Conservation (phyloP, 2,113 vertebrate species). For the Apodemus speciosus region DNA sequence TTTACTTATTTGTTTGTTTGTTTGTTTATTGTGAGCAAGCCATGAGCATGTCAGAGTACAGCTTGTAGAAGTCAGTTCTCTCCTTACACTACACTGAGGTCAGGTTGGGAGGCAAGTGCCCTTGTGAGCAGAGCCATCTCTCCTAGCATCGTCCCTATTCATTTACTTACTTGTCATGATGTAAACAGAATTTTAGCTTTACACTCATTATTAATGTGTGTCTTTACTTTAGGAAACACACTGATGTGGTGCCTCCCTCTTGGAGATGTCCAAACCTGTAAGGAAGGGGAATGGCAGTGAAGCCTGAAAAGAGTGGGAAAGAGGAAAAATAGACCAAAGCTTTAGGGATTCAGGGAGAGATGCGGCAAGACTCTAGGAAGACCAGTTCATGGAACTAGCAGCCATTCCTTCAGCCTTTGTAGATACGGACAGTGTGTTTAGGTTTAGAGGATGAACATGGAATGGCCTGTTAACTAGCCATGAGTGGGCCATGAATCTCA, state of each 20-base stretch:
- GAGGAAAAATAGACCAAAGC: not conserved
- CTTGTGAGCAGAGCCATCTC: not conserved
- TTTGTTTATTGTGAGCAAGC: not conserved
- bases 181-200: not conserved
- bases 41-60: not conserved
- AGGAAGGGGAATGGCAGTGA: not conserved
- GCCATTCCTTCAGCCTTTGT: not conserved
- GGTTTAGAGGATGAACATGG: not conserved
- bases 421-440: not conserved
- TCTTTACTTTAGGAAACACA: not conserved
- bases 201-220: not conserved
- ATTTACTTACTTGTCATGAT: not conserved
- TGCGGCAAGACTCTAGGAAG: not conserved
- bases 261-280: not conserved
- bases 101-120: not conserved
- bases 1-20: not conserved
- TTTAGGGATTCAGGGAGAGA: not conserved
- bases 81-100: too few relatives aligned
- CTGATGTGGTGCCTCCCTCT: not conserved
- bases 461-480: not conserved
- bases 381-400: not conserved
- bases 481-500: not conserved
- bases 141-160: not conserved
- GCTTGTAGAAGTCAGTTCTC: not conserved
- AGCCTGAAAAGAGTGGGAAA: not conserved